A percentile compares a stretch with the other conserved stretches of the same genome.
Conservation (phyloP, 2,888 invertebrate genomes). For the Nomada goodeniana region DNA sequence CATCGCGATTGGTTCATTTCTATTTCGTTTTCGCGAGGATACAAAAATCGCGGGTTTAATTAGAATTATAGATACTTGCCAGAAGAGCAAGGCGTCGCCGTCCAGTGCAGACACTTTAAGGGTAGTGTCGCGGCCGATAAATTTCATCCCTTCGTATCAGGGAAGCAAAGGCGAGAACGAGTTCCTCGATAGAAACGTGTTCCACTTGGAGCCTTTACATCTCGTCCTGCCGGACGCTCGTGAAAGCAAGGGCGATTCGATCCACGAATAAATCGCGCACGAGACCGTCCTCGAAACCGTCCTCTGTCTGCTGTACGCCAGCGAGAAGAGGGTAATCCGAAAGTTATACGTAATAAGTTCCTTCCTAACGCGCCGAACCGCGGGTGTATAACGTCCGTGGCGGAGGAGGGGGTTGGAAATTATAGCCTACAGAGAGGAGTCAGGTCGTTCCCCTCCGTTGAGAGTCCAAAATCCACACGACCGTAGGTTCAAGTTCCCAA, state of each 20-base stretch:
- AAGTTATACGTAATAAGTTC: slow-evolving; percentile 55
- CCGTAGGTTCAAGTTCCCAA: slow-evolving; percentile 57
- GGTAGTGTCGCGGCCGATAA: no score
- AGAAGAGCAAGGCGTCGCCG: no score
- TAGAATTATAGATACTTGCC: no score
- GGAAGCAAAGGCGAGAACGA: no score
- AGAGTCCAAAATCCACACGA: slow-evolving; percentile 66
- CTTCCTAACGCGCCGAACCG: slow-evolving; percentile 43
- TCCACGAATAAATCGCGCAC: slow-evolving; percentile 31
- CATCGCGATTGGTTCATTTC: no score
- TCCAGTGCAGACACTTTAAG: no score
- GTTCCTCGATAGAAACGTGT: no score
- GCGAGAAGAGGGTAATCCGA: slow-evolving; percentile 37
- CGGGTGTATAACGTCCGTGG: slow-evolving; percentile 37
- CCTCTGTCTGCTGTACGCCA: neutral
- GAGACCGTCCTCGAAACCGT: slow-evolving; percentile 12
- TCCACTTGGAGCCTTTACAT: no score
- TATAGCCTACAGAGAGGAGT: slow-evolving; percentile 51
- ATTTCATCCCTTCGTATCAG: no score
- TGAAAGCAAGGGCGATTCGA: slow-evolving; percentile 21
- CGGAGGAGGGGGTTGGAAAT: slow-evolving; percentile 37
- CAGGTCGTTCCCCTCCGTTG: slow-evolving; percentile 55
- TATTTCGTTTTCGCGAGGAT: no score
- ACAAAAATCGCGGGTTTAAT: no score
- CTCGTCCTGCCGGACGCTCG: slow-evolving; percentile 14